Conservation (phyloP, 1,140 invertebrate species). For the Camponotus pennsylvanicus region DNA sequence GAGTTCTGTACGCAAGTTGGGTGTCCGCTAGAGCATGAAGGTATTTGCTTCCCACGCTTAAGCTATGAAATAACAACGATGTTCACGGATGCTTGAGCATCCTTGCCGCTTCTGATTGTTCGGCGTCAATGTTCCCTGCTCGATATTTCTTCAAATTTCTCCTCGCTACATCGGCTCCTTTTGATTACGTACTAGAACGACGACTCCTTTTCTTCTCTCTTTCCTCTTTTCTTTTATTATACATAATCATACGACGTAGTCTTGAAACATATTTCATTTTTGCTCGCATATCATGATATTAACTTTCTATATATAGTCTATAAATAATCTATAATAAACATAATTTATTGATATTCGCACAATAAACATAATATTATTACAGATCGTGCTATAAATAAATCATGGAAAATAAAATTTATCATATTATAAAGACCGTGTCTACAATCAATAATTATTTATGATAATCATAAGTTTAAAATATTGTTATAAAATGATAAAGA, state of each 20-base stretch:
- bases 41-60: slow-evolving; percentile 65
- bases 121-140: neutral
- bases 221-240: neutral
- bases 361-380: no score
- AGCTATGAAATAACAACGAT: slow-evolving; percentile 63
- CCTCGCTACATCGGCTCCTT: slow-evolving; percentile 23
- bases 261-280: neutral
- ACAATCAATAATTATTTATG: no score
- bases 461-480: no score
- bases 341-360: no score
- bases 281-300: no score
- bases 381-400: no score
- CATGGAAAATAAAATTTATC: no score
- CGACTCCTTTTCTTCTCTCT: neutral
- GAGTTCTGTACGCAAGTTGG: neutral
- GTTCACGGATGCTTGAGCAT: slow-evolving; percentile 30
- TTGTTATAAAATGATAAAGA: no score
- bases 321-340: no score
- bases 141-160: slow-evolving; percentile 28
- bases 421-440: no score
- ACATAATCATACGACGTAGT: neutral
- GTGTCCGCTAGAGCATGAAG: slow-evolving; percentile 48
- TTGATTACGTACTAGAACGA: slow-evolving; percentile 20
- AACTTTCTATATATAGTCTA: no score
- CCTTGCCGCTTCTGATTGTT: neutral